These are phyloP conservation scores for Petrolisthes manimaculis DNA, from an alignment of 2,888 invertebrate genomes.

Conservation along the genomic window DNA sequence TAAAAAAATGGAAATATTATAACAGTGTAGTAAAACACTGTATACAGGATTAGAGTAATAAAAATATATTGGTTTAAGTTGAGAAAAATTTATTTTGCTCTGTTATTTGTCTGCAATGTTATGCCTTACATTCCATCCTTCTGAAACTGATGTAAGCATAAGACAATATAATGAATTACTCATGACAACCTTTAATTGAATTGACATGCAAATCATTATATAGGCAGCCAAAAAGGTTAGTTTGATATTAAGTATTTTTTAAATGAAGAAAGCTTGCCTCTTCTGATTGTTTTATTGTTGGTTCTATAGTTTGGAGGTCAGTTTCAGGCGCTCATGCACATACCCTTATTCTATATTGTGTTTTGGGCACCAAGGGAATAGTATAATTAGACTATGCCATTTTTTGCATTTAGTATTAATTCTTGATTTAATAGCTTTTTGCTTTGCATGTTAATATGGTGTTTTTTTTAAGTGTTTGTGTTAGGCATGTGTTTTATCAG, in stretches of 20 bases:
- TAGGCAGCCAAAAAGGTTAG: slow-evolving; percentile 60
- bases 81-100: too few relatives aligned
- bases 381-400: background rate
- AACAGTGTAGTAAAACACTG: too few relatives aligned
- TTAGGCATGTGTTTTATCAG: slow-evolving; percentile 35
- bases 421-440: slow-evolving; percentile 16
- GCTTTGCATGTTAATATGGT: slow-evolving; percentile 39
- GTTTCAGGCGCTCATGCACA: slow-evolving; percentile 30
- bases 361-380: slow-evolving; percentile 18
- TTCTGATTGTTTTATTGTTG: slow-evolving; percentile 20
- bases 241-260: slow-evolving; percentile 48
- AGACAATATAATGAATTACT: slow-evolving; percentile 12
- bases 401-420: slow-evolving; percentile 24
- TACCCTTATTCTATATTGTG: slow-evolving; percentile 4
- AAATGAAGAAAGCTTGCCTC: slow-evolving; percentile 41
- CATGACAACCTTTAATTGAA: slow-evolving; percentile 52
- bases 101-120: too few relatives aligned
- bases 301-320: slow-evolving; percentile 31
- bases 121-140: too few relatives aligned
- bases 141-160: too few relatives aligned
- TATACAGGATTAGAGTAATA: too few relatives aligned
- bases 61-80: too few relatives aligned
- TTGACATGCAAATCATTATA: slow-evolving; percentile 58
- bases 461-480: background rate
- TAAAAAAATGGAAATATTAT: too few relatives aligned